Evolutionary conservation across 2,113 vertebrate genomes (phyloP).

Genomic region (Gracilinanus agilis): DNA sequence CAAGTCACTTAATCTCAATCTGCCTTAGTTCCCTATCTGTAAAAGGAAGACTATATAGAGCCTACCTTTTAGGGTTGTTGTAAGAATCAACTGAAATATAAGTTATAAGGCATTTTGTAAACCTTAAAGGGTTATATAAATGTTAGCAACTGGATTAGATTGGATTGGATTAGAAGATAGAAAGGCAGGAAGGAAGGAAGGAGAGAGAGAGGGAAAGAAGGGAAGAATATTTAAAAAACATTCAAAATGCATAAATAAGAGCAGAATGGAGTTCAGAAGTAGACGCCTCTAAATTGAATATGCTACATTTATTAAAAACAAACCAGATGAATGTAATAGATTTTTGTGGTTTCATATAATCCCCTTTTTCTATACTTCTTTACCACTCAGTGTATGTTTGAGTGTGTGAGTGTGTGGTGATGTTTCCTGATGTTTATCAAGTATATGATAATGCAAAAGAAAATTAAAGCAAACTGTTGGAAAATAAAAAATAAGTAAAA

Average conservation of each 20-base stretch:
- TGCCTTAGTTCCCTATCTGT: neutral
- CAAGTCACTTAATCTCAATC: neutral
- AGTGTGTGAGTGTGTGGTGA: neutral
- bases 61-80: neutral
- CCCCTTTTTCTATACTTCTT: neutral
- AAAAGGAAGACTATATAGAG: neutral
- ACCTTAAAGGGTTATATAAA: neutral
- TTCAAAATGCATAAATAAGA: neutral
- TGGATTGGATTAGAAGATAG: neutral
- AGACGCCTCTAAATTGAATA: neutral
- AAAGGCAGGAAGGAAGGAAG: too few relatives aligned
- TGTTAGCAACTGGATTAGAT: neutral
- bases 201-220: too few relatives aligned
- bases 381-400: neutral
- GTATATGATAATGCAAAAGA: neutral
- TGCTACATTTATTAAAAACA: neutral
- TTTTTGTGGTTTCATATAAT: neutral
- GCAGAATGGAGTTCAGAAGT: neutral
- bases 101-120: neutral
- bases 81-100: neutral
- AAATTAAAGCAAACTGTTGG: neutral
- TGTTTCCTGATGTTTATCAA: neutral
- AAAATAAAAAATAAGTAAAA: slow-evolving; percentile 4
- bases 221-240: neutral
- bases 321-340: neutral